Evolutionary conservation across 2,113 vertebrate genomes (phyloP).

Genomic region (Penelope pileata): DNA sequence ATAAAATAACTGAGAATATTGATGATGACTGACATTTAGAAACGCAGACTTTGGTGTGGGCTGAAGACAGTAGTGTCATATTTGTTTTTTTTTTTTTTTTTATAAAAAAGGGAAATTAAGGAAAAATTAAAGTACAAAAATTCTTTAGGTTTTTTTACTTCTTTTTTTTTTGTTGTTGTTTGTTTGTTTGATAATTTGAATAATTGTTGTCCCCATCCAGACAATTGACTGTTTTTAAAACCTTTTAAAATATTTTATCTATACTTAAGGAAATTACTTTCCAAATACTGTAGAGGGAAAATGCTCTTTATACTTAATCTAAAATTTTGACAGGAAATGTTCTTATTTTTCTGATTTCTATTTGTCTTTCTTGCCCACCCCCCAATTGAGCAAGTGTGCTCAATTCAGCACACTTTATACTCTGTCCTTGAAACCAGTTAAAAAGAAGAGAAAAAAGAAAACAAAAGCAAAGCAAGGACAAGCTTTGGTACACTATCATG

Average conservation of each 20-base stretch:
- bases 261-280: neutral
- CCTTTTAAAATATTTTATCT: neutral
- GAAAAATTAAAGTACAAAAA: neutral
- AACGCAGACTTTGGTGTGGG: neutral
- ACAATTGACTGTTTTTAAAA: fast-evolving
- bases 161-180: neutral
- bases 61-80: neutral
- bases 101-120: neutral
- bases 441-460: neutral
- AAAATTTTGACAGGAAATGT: neutral
- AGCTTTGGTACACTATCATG: neutral
- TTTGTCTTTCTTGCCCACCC: neutral
- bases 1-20: neutral
- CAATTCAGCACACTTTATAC: neutral
- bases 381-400: neutral
- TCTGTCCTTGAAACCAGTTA: neutral
- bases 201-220: neutral
- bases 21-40: neutral
- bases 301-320: neutral
- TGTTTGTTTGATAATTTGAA: neutral
- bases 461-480: neutral
- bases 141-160: neutral
- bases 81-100: neutral
- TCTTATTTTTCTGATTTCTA: neutral
- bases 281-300: neutral